Conservation (phyloP, 1,140 invertebrate species). For the Atopsyche davidsoni region DNA sequence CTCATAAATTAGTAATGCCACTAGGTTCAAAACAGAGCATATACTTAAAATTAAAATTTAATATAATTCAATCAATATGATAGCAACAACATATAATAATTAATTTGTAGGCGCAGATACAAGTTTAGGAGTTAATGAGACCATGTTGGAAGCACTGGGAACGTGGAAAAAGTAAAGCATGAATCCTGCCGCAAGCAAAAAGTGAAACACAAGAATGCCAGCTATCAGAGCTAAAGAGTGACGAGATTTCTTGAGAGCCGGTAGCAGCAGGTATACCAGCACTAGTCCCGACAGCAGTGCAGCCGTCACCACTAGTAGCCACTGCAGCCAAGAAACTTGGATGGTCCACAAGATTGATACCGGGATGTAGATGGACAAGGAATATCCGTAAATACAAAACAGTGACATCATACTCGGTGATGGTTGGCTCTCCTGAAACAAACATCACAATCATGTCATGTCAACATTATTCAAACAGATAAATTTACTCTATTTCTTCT, state of each 20-base stretch:
- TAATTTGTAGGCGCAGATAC: no score
- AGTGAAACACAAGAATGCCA: slow-evolving; percentile 67
- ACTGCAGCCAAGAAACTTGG: slow-evolving; percentile 76
- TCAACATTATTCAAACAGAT: background rate
- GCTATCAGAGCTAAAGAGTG: slow-evolving; percentile 62
- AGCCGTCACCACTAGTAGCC: slow-evolving; percentile 75
- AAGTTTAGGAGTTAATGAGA: no score
- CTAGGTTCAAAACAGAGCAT: no score
- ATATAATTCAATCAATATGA: no score
- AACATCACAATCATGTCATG: slow-evolving; percentile 26
- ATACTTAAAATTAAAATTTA: no score
- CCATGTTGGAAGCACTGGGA: no score
- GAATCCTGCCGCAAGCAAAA: slow-evolving; percentile 77
- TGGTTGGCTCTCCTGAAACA: slow-evolving; percentile 51
- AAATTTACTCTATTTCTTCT: slow-evolving; percentile 5
- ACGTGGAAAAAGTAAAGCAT: slow-evolving; percentile 69
- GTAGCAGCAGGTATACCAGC: slow-evolving; percentile 72
- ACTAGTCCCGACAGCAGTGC: slow-evolving; percentile 80
- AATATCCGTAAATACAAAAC: slow-evolving; percentile 93
- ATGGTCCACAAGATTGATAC: slow-evolving; percentile 92
- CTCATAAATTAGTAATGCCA: no score
- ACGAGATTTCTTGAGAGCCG: slow-evolving; percentile 63
- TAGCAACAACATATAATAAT: no score
- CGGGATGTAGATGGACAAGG: slow-evolving; percentile 88
- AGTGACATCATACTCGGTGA: slow-evolving; percentile 70